Conservation (phyloP, 2,113 vertebrate species). For the Anoplopoma fimbria region DNA sequence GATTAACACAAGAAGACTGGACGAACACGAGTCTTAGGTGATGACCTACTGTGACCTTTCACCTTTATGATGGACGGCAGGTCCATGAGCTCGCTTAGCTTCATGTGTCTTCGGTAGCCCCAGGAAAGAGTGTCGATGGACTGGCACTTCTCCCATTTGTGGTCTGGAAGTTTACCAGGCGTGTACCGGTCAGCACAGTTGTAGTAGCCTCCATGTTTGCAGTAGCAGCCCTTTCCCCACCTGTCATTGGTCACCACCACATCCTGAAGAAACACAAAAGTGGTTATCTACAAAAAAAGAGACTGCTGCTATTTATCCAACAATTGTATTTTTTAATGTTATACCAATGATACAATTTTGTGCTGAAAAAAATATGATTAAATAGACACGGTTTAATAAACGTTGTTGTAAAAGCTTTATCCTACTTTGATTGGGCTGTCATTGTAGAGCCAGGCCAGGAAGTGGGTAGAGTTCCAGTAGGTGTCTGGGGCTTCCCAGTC, state of each 20-base stretch:
- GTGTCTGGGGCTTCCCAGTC: constrained; percentile 94
- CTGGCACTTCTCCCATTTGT: constrained; percentile 95
- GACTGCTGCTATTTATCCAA: background rate
- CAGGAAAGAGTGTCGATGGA: constrained; percentile 88
- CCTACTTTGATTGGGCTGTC: constrained; percentile 93
- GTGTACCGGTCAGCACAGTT: constrained; percentile 90
- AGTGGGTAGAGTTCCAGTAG: constrained; percentile 96
- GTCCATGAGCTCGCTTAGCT: constrained; percentile 74
- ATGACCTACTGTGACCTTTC: constrained; percentile 25
- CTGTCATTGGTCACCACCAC: constrained; percentile 90
- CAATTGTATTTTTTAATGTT: background rate
- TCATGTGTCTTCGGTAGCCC: constrained; percentile 90
- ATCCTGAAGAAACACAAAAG: constrained; percentile 79
- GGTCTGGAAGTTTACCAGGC: constrained; percentile 79
- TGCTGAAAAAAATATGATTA: background rate
- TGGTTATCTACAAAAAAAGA: background rate
- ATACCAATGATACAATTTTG: no score
- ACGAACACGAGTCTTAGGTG: no score
- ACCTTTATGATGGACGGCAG: constrained; percentile 84
- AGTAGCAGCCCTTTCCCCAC: constrained; percentile 88
- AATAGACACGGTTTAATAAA: background rate
- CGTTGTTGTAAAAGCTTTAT: background rate
- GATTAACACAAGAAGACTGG: background rate
- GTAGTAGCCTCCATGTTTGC: constrained; percentile 90
- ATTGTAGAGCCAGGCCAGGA: constrained; percentile 97